Percentiles rank a stretch among this genome's conserved stretches.
These are phyloP conservation scores for Drosophila borborema DNA, from an alignment of 2,888 invertebrate species.

Conservation along the genomic window DNA sequence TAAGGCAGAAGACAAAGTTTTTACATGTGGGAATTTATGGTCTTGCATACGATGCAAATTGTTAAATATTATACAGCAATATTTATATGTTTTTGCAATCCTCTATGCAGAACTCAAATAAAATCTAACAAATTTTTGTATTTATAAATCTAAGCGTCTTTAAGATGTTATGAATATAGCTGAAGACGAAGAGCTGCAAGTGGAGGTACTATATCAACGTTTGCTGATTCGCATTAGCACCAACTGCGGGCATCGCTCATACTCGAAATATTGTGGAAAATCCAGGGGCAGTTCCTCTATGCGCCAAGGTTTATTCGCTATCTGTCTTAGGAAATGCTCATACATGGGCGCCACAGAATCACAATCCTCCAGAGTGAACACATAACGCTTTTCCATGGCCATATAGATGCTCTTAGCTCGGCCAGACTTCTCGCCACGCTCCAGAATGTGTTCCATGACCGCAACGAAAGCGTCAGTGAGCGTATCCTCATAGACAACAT, in stretches of 20 bases:
- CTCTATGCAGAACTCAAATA: slow-evolving; percentile 13
- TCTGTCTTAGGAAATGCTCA: slow-evolving; percentile 90
- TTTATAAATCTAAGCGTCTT: not conserved
- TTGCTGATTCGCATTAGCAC: slow-evolving; percentile 89
- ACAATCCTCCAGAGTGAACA: slow-evolving; percentile 92
- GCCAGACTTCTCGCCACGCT: slow-evolving; percentile 43
- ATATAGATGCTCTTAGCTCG: slow-evolving; percentile 89
- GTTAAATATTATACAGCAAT: slow-evolving; percentile 9
- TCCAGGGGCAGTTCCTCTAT: slow-evolving; percentile 88
- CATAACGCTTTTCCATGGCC: slow-evolving; percentile 94
- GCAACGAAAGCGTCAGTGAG: slow-evolving; percentile 92
- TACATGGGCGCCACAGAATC: slow-evolving; percentile 95
- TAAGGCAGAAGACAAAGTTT: slow-evolving; percentile 14
- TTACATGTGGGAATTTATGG: slow-evolving; percentile 13
- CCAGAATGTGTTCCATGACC: slow-evolving; percentile 89
- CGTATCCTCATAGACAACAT: slow-evolving; percentile 94
- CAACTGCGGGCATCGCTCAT: slow-evolving; percentile 91
- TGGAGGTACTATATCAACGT: slow-evolving; percentile 20
- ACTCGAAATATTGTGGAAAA: slow-evolving; percentile 93
- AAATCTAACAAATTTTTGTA: slow-evolving; percentile 17
- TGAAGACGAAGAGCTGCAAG: too few relatives aligned
- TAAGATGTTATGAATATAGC: not conserved
- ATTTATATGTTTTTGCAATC: slow-evolving; percentile 16
- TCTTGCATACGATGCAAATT: slow-evolving; percentile 19
- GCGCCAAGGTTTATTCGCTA: slow-evolving; percentile 85